Conservation (phyloP, 2,113 vertebrate genomes). For the Gracilinanus agilis region DNA sequence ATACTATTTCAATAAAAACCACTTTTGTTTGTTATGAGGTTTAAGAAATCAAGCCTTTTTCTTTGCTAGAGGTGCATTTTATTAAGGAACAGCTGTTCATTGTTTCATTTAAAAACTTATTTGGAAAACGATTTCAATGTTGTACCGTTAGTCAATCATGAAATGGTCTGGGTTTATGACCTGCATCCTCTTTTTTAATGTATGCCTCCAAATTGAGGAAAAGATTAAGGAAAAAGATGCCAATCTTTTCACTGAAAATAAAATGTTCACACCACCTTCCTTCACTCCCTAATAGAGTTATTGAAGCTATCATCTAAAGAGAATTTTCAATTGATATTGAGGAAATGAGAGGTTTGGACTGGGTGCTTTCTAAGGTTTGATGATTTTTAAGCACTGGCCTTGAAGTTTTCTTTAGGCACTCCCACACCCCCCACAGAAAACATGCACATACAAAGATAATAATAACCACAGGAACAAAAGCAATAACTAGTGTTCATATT, state of each 20-base stretch:
- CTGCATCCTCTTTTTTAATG: constrained; percentile 72
- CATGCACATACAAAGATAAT: background rate
- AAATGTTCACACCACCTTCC: background rate
- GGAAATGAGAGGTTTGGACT: background rate
- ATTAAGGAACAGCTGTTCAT: constrained; percentile 56
- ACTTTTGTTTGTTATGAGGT: constrained; percentile 58
- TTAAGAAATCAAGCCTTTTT: constrained; percentile 67
- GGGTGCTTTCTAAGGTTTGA: background rate
- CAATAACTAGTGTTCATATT: background rate
- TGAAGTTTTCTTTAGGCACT: background rate
- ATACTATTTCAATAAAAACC: constrained; percentile 56
- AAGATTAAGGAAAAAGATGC: constrained; percentile 57
- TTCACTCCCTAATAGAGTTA: background rate
- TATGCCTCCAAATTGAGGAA: constrained; percentile 68
- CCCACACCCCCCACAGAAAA: background rate
- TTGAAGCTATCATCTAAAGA: background rate
- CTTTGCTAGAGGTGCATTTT: constrained; percentile 61
- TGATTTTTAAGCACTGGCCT: background rate
- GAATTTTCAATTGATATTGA: background rate
- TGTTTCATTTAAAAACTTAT: constrained; percentile 80
- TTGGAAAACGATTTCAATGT: constrained; percentile 74
- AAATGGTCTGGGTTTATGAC: constrained; percentile 73
- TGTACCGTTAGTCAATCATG: constrained; percentile 65
- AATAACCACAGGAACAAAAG: background rate
- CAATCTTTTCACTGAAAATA: constrained; percentile 65